phyloP scores from a whole-genome alignment of 2,888 invertebrate species.

The Acrobasis consociella region DNA sequence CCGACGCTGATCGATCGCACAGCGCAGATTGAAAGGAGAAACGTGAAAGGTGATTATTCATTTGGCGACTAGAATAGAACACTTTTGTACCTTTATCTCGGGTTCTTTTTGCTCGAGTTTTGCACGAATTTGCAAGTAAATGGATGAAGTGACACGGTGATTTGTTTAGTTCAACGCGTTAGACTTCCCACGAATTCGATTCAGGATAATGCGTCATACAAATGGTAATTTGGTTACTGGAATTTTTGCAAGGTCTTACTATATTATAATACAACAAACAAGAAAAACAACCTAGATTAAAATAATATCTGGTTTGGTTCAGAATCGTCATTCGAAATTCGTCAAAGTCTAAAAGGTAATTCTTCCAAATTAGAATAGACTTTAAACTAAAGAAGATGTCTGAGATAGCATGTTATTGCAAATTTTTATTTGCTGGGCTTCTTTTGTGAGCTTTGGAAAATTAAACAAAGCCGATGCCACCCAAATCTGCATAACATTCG shows the following conservation, averaged over 20 bases:
- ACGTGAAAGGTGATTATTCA: conserved; percentile 83
- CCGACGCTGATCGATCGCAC: conserved; percentile 79
- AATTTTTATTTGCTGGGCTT: neutral
- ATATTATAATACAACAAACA: neutral
- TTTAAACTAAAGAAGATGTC: too few species aligned
- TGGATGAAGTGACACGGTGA: conserved; percentile 76
- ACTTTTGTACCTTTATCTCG: conserved; percentile 82
- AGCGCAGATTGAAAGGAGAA: conserved; percentile 80
- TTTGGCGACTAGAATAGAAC: conserved; percentile 82
- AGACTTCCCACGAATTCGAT: conserved; percentile 70
- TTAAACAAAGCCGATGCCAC: conserved; percentile 19
- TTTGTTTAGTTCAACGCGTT: conserved; percentile 71
- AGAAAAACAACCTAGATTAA: too few species aligned
- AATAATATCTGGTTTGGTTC: too few species aligned
- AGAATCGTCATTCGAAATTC: too few species aligned
- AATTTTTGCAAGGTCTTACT: conserved; percentile 23
- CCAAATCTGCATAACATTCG: conserved; percentile 3
- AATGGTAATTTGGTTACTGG: conserved; percentile 41
- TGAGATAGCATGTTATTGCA: neutral
- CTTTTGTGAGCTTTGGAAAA: neutral
- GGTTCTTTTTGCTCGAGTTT: conserved; percentile 73
- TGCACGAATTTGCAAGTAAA: conserved; percentile 82
- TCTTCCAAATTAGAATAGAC: too few species aligned
- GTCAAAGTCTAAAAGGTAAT: too few species aligned
- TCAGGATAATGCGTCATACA: conserved; percentile 46